Evolutionary conservation across 2,888 invertebrate species (phyloP).

Genomic region (Geotrupes spiniger): DNA sequence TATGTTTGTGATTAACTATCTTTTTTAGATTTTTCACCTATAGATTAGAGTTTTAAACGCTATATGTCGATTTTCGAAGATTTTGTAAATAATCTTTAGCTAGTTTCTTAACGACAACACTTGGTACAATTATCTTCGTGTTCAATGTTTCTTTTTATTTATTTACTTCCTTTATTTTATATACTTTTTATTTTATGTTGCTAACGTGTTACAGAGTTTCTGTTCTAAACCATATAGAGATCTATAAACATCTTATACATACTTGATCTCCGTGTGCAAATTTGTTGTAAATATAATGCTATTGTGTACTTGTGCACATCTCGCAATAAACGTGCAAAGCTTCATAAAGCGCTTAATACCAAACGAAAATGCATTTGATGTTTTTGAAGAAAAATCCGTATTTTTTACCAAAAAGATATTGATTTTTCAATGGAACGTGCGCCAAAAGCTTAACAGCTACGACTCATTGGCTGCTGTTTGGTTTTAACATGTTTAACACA

Average conservation of each 20-base stretch:
- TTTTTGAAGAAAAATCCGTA: no score
- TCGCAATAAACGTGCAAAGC: conserved; percentile 10
- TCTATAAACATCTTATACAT: conserved; percentile 9
- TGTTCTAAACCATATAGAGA: conserved; percentile 6
- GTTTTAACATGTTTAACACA: conserved; percentile 1
- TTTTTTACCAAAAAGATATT: not conserved
- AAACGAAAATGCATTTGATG: not conserved
- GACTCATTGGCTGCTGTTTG: conserved; percentile 3
- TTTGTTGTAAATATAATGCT: conserved; percentile 13
- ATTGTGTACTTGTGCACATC: conserved; percentile 19
- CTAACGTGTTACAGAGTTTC: conserved; percentile 12
- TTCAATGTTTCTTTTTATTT: conserved; percentile 13
- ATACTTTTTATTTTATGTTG: conserved; percentile 20
- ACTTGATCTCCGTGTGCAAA: conserved; percentile 17
- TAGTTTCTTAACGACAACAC: conserved; percentile 12
- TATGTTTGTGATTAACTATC: conserved; percentile 50
- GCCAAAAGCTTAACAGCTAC: conserved; percentile 7
- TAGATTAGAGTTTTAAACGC: conserved; percentile 19
- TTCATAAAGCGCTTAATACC: conserved; percentile 14
- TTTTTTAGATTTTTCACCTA: conserved; percentile 17
- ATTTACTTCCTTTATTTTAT: conserved; percentile 19
- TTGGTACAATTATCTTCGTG: conserved; percentile 8
- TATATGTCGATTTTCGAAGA: conserved; percentile 19
- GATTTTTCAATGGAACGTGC: conserved; percentile 4
- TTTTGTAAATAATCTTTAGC: conserved; percentile 16